Conservation (phyloP, 2,888 invertebrate genomes). For the Acanthacorydalis orientalis region DNA sequence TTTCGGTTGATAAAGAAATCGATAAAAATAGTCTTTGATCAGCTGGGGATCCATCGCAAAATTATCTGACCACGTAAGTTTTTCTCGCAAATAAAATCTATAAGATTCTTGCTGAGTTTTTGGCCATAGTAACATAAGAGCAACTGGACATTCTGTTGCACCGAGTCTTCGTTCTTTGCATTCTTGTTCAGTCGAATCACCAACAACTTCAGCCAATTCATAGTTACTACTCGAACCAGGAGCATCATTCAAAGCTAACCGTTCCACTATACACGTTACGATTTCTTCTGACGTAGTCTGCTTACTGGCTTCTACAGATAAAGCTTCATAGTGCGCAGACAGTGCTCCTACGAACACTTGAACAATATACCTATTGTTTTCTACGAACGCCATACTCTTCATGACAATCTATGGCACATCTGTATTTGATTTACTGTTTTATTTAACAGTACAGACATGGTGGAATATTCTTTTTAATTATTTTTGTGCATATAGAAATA, state of each 20-base stretch:
- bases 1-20: conserved; percentile 80
- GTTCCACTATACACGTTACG: conserved; percentile 72
- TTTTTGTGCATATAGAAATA: background rate
- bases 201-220: conserved; percentile 77
- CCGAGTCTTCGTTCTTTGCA: conserved; percentile 84
- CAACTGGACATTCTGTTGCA: conserved; percentile 63
- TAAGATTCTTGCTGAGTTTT: conserved; percentile 42
- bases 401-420: background rate
- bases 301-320: conserved; percentile 81
- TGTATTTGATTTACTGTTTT: background rate
- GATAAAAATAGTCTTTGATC: conserved; percentile 80
- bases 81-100: conserved; percentile 75
- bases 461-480: background rate
- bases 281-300: conserved; percentile 86
- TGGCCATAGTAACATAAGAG: conserved; percentile 71
- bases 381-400: conserved; percentile 36
- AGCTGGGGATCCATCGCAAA: conserved; percentile 82
- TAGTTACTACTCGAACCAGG: conserved; percentile 40
- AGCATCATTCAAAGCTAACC: conserved; percentile 40
- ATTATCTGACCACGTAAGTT: conserved; percentile 74
- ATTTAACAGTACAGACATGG: conserved; percentile 1
- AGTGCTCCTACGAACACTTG: conserved; percentile 82
- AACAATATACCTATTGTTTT: conserved; percentile 52
- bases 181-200: conserved; percentile 71
- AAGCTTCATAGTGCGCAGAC: conserved; percentile 74